phyloP scores from a whole-genome alignment of 2,113 vertebrate species.

The Motacilla alba region DNA sequence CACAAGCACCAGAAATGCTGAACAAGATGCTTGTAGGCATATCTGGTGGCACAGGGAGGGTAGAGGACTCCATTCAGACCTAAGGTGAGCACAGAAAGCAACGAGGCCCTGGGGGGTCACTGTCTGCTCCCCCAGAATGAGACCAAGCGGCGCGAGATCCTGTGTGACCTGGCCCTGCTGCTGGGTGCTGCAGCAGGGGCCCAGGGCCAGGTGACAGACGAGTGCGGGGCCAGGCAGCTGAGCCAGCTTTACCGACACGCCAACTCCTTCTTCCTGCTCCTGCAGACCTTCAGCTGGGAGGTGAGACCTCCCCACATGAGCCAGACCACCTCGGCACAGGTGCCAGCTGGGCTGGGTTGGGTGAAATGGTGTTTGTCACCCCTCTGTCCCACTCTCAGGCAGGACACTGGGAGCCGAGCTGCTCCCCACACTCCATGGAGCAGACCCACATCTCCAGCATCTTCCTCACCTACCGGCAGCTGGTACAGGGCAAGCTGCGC shows the following conservation, averaged over 20 bases:
- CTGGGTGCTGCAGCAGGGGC: conserved; percentile 24
- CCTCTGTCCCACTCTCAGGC: not conserved
- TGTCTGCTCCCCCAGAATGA: conserved; percentile 54
- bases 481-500: conserved; percentile 73
- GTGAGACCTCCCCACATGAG: not conserved
- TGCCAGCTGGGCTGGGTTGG: not conserved
- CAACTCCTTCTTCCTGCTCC: conserved; percentile 63
- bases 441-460: conserved; percentile 45
- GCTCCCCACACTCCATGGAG: not conserved
- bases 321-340: not conserved
- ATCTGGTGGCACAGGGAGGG: not conserved
- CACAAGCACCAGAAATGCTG: not conserved
- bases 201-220: conserved; percentile 13
- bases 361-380: rapidly evolving
- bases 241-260: conserved; percentile 61
- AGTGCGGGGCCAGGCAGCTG: conserved; percentile 53
- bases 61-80: not conserved
- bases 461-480: conserved; percentile 70
- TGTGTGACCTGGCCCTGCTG: conserved; percentile 60
- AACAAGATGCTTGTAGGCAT: not conserved
- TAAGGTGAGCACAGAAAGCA: not conserved
- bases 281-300: conserved; percentile 71
- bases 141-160: conserved; percentile 67
- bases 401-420: not conserved
- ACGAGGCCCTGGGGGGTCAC: rapidly evolving